Evolutionary conservation across 1,140 invertebrate genomes (phyloP), one percentile per base, ranked within the genome.

Genomic region (Neodiprion fabricii): DNA sequence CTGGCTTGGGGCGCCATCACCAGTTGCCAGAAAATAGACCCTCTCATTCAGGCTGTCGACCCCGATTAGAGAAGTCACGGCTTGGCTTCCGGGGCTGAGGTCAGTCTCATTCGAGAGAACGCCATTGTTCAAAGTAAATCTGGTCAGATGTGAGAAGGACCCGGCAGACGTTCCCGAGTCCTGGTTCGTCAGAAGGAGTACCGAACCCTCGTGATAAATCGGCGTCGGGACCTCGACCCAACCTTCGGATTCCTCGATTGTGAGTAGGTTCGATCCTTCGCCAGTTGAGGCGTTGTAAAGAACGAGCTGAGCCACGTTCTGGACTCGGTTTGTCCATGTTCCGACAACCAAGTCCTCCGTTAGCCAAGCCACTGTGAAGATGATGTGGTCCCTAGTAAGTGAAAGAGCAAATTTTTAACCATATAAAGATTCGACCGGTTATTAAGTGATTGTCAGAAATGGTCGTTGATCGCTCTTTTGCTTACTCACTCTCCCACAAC

Each of bases 291-390:
- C 74, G 67, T 89, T 83, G 78, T 91, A 92, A 4, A 87, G 85
- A 3, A 89, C 83, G 28, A 91, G 77, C 2, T 88, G 79, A 9
- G 88, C 88, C 4, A 90, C 81, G 82, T 96, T 98, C 85, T 98
- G 96, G n/a, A 94, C 89, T 67, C 96, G 90, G 78, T 96, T 97
- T 77, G 96, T 89, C 95, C 96, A 97, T 7, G 93, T 90, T 0
- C 94, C 92, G 0, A 91, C 83, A 1, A 96, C 77, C 9, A 91
- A 90, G 0, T 91, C 85, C 14, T 91, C 88, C 28, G 91, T 91
- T n/a, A 92, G 91, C 96, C 96, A 98, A 9, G 88, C 87, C 0
- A 96, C 95, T 71, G 91, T 85, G 48, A 89, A 91, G 28, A 95
- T 86, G 74, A 95, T 91, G 74, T 92, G 87, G 65, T 94, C 92